These are phyloP conservation scores for Hypanus sabinus DNA, from an alignment of 2,113 vertebrate species.

Conservation along the genomic window DNA sequence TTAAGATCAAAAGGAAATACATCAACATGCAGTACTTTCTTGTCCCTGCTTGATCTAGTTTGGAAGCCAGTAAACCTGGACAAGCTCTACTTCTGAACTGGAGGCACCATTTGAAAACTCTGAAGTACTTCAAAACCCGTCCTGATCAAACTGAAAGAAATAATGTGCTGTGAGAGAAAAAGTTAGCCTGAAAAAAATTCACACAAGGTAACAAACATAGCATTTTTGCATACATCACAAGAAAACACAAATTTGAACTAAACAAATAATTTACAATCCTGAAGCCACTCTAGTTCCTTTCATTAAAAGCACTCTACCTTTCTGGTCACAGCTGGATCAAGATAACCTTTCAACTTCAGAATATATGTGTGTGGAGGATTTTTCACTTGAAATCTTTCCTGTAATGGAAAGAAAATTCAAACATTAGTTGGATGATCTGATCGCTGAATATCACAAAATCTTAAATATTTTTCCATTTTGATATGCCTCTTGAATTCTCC, in stretches of 20 bases:
- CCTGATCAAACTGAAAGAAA: slow-evolving; percentile 61
- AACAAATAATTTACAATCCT: slow-evolving; percentile 45
- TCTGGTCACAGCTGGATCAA: slow-evolving; percentile 88
- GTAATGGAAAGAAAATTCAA: slow-evolving; percentile 41
- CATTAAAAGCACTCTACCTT: slow-evolving; percentile 65
- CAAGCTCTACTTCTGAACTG: slow-evolving; percentile 54
- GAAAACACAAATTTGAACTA: background rate
- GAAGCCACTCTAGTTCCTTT: accelerated
- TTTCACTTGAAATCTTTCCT: slow-evolving; percentile 98
- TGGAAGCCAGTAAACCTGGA: background rate
- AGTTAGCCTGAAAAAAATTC: slow-evolving; percentile 18
- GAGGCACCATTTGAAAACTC: slow-evolving; percentile 54
- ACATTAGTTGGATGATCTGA: background rate
- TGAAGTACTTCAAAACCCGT: slow-evolving; percentile 57
- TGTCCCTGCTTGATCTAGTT: slow-evolving; percentile 49
- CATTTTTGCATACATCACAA: background rate
- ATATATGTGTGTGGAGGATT: slow-evolving; percentile 95
- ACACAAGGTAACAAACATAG: slow-evolving; percentile 43
- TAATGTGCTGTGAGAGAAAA: slow-evolving; percentile 40
- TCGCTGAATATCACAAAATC: background rate
- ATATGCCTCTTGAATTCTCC: background rate
- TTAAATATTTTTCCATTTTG: background rate
- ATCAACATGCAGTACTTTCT: slow-evolving; percentile 36
- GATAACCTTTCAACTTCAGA: slow-evolving; percentile 87
- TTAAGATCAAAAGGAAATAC: slow-evolving; percentile 56